Base-by-base conservation (phyloP, 2,888 invertebrate genomes). In the Crioceris asparagi region DNA sequence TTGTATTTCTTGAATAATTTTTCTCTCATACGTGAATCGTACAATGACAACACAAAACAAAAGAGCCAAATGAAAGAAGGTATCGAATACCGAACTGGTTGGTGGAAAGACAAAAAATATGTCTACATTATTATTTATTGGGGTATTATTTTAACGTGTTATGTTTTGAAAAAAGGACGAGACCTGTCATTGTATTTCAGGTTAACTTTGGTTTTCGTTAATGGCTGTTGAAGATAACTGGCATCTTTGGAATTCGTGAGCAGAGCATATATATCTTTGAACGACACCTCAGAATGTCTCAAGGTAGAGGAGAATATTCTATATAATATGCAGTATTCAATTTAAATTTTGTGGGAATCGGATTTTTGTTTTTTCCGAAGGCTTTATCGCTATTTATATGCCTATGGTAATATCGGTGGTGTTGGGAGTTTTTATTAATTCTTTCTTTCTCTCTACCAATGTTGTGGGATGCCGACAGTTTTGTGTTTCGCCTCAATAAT, bases 301-400 rank as follows among this genome's bases (percentile, higher is more conserved):
- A 12, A 51, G 53, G 53, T 52, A 52, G 14, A 11, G 51, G 8
- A 11, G 59, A 59, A 57, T 59, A 57, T 59, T 57, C 59, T 52
- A 56, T 57, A 59, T 58, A 59, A 59, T 59, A 59, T 59, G 59
- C 59, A 53, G 57, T 55, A 59, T 59, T 59, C 57, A 59, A 59
- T 59, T 59, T 57, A 59, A 59, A 59, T 59, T 59, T 59, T 57
- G 59, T 57, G 59, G 51, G 57, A 58, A 59, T 54, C 54, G 55
- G 49, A 54, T 53, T 55, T 7, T 55, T 54, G 50, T 54, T 54
- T 54, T 55, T 56, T 53, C 51, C 52, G 53, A 29, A 50, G 53
- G 54, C 54, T 57, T 56, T 56, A 57, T 57, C 53, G 57, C 56
- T 59, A 57, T 59, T 57, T 59, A 59, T 57, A 57, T 57, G 54